These are phyloP conservation scores for Astropecten irregularis DNA, from an alignment of 53 echinoderm and acorn worm genomes.

Conservation along the genomic window DNA sequence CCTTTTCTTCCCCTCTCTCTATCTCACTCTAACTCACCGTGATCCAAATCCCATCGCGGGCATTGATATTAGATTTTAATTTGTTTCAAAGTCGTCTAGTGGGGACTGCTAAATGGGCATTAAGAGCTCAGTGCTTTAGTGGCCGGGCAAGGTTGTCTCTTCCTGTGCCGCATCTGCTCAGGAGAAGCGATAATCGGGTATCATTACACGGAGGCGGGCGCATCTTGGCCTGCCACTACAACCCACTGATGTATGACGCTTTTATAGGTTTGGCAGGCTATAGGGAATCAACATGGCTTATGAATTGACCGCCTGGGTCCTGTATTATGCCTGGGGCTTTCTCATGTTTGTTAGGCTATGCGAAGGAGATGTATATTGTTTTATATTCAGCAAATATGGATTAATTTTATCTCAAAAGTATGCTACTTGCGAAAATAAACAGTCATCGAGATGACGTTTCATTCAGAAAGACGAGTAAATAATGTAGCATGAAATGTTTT, in stretches of 20 bases:
- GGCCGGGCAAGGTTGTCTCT: background rate
- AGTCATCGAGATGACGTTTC: too few relatives aligned
- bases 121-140: background rate
- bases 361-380: background rate
- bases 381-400: background rate
- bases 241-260: slow-evolving; percentile 5
- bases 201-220: background rate
- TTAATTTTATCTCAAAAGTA: too few relatives aligned
- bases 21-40: too few relatives aligned
- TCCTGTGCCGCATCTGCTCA: background rate
- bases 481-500: too few relatives aligned
- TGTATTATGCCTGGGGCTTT: background rate
- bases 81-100: slow-evolving; percentile 40
- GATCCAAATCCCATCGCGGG: slow-evolving; percentile 24
- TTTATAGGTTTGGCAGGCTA: background rate
- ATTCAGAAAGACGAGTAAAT: too few relatives aligned
- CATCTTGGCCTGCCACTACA: background rate
- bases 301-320: background rate
- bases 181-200: slow-evolving; percentile 13
- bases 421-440: too few relatives aligned
- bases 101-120: slow-evolving; percentile 41
- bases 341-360: background rate
- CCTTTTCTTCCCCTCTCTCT: background rate
- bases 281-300: slow-evolving; percentile 23
- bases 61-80: slow-evolving; percentile 46